Conservation (phyloP, 2,797 vertebrate genomes). For the Botia almorhae region DNA sequence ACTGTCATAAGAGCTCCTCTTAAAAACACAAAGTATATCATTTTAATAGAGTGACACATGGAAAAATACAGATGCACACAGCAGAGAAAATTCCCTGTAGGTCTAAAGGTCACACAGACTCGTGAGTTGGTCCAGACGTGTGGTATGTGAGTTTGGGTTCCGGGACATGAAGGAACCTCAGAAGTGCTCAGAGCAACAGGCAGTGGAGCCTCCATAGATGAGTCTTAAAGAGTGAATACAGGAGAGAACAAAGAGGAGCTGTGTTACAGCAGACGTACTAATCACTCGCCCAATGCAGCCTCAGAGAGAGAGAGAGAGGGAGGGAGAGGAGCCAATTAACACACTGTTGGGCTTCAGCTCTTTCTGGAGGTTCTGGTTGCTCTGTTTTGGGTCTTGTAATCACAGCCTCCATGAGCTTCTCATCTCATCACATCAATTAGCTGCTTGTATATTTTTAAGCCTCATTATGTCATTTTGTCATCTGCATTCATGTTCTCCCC, state of each 20-base stretch:
- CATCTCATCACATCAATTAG: constrained; percentile 69
- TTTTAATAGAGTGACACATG: not conserved
- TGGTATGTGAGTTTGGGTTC: constrained; percentile 54
- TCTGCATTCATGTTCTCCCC: constrained; percentile 43
- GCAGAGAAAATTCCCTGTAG: no score
- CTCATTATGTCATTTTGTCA: constrained; percentile 64
- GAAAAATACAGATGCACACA: no score
- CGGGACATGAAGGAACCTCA: not conserved
- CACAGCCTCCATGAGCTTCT: constrained; percentile 57
- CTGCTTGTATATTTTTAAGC: constrained; percentile 67
- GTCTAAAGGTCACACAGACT: no score
- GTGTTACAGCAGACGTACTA: constrained; percentile 64
- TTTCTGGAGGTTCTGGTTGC: constrained; percentile 53
- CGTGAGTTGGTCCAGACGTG: not conserved
- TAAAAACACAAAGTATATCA: no score
- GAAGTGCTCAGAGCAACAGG: constrained; percentile 20
- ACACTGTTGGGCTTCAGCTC: constrained; percentile 29
- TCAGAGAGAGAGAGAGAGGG: constrained; percentile 24
- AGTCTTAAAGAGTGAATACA: constrained; percentile 72
- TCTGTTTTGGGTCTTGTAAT: constrained; percentile 60
- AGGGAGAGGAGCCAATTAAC: constrained; percentile 22
- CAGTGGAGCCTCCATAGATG: constrained; percentile 60
- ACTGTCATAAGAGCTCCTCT: not conserved
- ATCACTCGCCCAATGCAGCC: constrained; percentile 21
- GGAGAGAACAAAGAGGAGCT: constrained; percentile 73